Percentiles rank a stretch among this genome's conserved stretches.
Conservation (phyloP, 1,140 invertebrate genomes). For the Cylas formicarius region DNA sequence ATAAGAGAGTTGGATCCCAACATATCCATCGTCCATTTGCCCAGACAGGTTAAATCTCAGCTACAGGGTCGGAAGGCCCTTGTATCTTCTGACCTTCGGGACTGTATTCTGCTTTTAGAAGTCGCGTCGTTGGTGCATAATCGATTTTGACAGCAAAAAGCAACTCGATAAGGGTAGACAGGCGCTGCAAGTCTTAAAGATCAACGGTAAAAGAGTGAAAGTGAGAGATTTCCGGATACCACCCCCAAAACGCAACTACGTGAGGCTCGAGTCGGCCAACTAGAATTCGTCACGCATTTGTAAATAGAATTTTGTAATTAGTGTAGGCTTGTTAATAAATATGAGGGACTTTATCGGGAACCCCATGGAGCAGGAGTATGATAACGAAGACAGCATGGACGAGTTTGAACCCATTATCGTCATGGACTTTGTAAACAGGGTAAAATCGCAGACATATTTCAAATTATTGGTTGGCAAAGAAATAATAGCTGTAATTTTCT, state of each 20-base stretch:
- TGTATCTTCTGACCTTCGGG: neutral
- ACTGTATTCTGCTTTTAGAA: constrained; percentile 18
- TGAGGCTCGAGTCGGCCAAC: neutral
- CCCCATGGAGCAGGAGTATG: constrained; percentile 8
- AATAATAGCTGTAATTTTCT: too few species aligned
- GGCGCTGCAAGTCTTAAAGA: constrained; percentile 9
- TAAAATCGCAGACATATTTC: too few species aligned
- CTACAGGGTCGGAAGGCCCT: neutral
- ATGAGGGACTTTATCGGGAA: constrained; percentile 17
- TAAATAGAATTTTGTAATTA: constrained; percentile 1
- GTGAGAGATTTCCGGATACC: constrained; percentile 8
- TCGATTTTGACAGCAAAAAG: constrained; percentile 16
- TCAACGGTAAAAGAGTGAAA: constrained; percentile 11
- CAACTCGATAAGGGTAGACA: constrained; percentile 6
- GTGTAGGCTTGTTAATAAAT: constrained; percentile 2
- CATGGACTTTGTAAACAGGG: too few species aligned
- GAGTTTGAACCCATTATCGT: too few species aligned
- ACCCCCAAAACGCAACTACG: neutral
- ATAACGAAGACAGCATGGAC: neutral
- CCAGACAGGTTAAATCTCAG: constrained; percentile 24
- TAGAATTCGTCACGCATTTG: too few species aligned
- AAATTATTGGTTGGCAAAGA: too few species aligned
- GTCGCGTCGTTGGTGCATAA: constrained; percentile 22
- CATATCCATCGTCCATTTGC: constrained; percentile 12
- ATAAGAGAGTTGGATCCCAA: constrained; percentile 16